Base-by-base conservation (phyloP, 2,113 vertebrate species). In the Oncorhynchus masou region DNA sequence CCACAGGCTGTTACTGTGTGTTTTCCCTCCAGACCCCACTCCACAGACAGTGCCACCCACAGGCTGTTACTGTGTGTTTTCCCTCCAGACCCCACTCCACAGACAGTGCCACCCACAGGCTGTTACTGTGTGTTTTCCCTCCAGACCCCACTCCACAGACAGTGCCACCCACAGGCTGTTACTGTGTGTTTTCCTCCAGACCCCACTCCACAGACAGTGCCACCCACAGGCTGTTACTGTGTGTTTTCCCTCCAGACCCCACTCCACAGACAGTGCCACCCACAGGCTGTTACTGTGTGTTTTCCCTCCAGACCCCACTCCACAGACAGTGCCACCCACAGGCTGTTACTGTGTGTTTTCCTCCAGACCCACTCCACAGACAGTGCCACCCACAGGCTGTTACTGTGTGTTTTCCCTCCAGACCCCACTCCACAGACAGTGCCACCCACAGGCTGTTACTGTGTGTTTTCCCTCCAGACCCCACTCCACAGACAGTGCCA, bases 141-240 rank as follows among this genome's bases (percentile, higher is more conserved):
- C 24, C 86, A 99, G 98, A 85, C 97, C 98, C 31, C 98, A 99
- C 88, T 99, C 98, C 31, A 98, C 97, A 45, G 97, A 99, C 94
- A 99, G 97, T 67, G 97, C 98, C 86, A 99, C 97, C 48, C 98
- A 99, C 87, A 96, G 97, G 88, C n/a, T n/a, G n/a, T 15, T 27
- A 16, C 16, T 69, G 6, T 45, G 13, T 84, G 74, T 54, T 87
- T 66, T 68, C 51, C 39, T 78, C 24, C 86, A 99, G 98, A 85
- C 97, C 98, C 31, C 98, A 99, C 88, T 99, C 98, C 31, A 98
- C 97, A 45, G 97, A 99, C 94, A 99, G 97, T 67, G 97, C 98
- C 86, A 99, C 97, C 48, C 98, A 99, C 87, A 96, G 97, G 88
- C n/a, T n/a, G n/a, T 15, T 27, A 16, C 16, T 69, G 6, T 45